Conservation (phyloP, 1,140 invertebrate species). For the Heliconius hewitsoni region DNA sequence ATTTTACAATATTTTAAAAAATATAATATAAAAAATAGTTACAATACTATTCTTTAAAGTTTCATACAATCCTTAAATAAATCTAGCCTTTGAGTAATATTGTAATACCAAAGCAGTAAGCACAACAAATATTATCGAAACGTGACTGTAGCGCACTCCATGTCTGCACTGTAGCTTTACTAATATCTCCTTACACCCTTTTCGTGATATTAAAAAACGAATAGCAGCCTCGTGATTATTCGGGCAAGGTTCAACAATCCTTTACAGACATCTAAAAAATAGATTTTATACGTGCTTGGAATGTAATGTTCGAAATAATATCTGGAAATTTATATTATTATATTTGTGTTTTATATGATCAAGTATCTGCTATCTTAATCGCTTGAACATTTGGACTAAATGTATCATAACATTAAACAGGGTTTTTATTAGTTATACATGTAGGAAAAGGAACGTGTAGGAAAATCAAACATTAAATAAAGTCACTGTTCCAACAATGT, state of each 20-base stretch:
- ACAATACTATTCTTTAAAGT: not conserved
- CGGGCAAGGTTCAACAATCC: constrained; percentile 6
- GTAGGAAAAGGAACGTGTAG: not conserved
- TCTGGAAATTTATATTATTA: constrained; percentile 9
- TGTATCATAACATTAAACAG: not conserved
- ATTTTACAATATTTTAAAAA: too few species aligned
- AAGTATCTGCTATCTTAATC: not conserved
- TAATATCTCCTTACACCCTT: constrained; percentile 8
- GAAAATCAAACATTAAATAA: constrained; percentile 26
- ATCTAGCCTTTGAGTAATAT: not conserved
- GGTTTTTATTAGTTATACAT: not conserved
- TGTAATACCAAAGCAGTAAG: not conserved
- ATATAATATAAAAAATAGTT: too few species aligned
- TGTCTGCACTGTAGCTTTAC: constrained; percentile 12
- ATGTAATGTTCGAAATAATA: not conserved
- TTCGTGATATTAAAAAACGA: constrained; percentile 8
- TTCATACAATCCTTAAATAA: not conserved
- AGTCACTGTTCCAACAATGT: constrained; percentile 26
- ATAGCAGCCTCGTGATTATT: constrained; percentile 12
- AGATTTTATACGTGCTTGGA: constrained; percentile 7
- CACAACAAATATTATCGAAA: constrained; percentile 6
- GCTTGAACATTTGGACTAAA: not conserved
- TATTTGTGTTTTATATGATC: not conserved
- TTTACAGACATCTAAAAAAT: constrained; percentile 1
- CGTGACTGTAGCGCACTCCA: constrained; percentile 4